Base-by-base conservation (phyloP, 2,113 vertebrate genomes). In the Anthoscopus minutus region DNA sequence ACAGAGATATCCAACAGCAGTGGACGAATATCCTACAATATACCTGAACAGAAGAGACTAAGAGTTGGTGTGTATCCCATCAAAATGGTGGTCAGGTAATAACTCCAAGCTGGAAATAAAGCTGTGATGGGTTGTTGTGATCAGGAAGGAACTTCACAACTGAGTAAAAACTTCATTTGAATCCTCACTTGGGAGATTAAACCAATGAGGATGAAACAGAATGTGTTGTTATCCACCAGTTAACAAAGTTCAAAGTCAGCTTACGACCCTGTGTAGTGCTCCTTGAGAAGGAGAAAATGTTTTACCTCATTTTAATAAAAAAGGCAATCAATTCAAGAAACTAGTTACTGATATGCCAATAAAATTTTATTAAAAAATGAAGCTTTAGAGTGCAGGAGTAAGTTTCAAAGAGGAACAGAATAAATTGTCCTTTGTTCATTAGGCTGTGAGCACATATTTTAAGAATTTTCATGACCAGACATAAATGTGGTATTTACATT, bases 51-150 rank as follows among this genome's bases (percentile, higher is more conserved):
- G 96, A 99, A 99, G 97, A 98, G 98, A 53, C 97, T 99, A 27
- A 96, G 98, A 15, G 98, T 99, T 13, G 99, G 99, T 6, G 99
- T 99, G 79, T 99, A 99, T 94, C 99, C 99, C 3, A 98, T 99
- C 95, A 99, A 99, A 97, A 99, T 99, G 99, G 98, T 99, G 47
- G 99, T 99, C 95, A 99, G 99, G 99, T 99, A 97, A 96, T 92
- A 51, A 84, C 86, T 93, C 24, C 48, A 92, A 37, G 35, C 50
- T 93, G 91, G 20, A 78, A 77, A 51, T 83, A 64, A 40, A 74
- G 47, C 40, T 84, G 54, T 38, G 53, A 18, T 50, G 64, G 18
- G 25, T 45, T n/a, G 40, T 65, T 48, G 67, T 53, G 22, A 28
- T 71, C 47, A 64, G 51, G 40, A 77, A 48, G 30, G 35, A 83